Percentiles rank a stretch among this genome's conserved stretches.
phyloP scores from a whole-genome alignment of 2,888 invertebrate species.

The Polydrusus cervinus region DNA sequence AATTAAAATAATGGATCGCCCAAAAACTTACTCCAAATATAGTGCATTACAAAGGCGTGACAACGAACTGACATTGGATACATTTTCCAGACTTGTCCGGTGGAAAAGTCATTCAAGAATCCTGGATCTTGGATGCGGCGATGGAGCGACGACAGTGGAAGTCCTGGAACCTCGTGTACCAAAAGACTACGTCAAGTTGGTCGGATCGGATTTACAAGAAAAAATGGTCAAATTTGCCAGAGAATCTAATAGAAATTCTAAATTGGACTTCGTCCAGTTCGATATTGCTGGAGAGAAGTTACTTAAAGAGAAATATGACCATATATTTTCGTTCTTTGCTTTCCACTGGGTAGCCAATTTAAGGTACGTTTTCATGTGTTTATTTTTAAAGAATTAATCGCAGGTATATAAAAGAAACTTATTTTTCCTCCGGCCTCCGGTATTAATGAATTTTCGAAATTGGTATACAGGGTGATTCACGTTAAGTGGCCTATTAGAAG shows the following conservation, averaged over 20 bases:
- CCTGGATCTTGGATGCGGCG: slow-evolving; percentile 17
- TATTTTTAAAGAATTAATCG: too few species aligned
- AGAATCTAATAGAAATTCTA: background rate
- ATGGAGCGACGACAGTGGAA: slow-evolving; percentile 2
- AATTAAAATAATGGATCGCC: slow-evolving; percentile 5
- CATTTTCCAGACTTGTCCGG: background rate
- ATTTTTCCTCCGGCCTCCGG: too few species aligned
- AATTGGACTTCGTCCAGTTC: background rate
- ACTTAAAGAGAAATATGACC: slow-evolving; percentile 61
- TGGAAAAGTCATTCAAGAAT: slow-evolving; percentile 1
- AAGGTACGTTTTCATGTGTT: background rate
- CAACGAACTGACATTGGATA: slow-evolving; percentile 2
- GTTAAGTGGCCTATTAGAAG: too few species aligned
- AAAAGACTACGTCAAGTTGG: background rate
- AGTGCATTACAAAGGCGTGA: background rate
- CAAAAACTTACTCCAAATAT: background rate
- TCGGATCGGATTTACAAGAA: background rate
- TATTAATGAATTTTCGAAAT: too few species aligned
- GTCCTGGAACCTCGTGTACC: background rate
- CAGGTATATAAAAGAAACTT: too few species aligned
- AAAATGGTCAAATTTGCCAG: background rate
- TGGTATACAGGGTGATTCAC: too few species aligned
- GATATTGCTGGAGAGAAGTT: slow-evolving; percentile 59
- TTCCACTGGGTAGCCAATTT: background rate
- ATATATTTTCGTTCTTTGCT: slow-evolving; percentile 7